Evolutionary conservation across 2,888 invertebrate species (phyloP), one percentile per base, ranked within the genome.

Genomic region (Bimastos eiseni): DNA sequence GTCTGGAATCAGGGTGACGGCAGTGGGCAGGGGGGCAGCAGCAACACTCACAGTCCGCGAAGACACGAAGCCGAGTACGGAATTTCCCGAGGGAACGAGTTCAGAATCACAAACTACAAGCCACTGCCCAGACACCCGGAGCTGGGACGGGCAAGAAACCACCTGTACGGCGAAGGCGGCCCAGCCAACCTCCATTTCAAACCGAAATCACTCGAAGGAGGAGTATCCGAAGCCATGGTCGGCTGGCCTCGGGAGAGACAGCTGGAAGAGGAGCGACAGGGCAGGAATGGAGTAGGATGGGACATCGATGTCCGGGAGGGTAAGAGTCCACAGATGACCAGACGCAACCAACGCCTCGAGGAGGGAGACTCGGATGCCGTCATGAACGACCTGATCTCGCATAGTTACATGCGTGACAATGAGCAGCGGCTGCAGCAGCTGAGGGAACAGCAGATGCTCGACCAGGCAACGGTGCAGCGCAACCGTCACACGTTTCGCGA

Each of bases 211-310:
- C 34, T 5, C 13, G 86, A 86, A 21, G 86, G 86, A 36, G 86
- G 86, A 86, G 86, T 86, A 36, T 30, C 86, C 36, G 86, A 86
- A 6, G 86, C 86, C 36, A 86, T 86, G 86, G 86, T 86, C 36
- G 86, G 86, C 86, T 86, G 86, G 86, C 86, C 86, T 17, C 34
- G 30, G 86, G 86, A 34, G 37, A 34, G 86, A 86, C 8, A 34
- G 36, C 70, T 70, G 70, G 86, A 86, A 36, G 37, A 36, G 86
- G 86, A 86, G 37, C 86, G 86, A 34, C 86, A 37, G 37, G 86
- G 86, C 5, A 36, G 86, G 86, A 24, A 11, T 15, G 86, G 86
- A 37, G 37, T 86, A 24, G 86, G 36, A 11, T 86, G 86, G 86
- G 86, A 36, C 0, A 8, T 86, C 36, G 86, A 86, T 17, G 21